Evolutionary conservation across 1,140 invertebrate species (phyloP), one percentile per base, ranked within the genome.

Genomic region (Pantala flavescens): DNA sequence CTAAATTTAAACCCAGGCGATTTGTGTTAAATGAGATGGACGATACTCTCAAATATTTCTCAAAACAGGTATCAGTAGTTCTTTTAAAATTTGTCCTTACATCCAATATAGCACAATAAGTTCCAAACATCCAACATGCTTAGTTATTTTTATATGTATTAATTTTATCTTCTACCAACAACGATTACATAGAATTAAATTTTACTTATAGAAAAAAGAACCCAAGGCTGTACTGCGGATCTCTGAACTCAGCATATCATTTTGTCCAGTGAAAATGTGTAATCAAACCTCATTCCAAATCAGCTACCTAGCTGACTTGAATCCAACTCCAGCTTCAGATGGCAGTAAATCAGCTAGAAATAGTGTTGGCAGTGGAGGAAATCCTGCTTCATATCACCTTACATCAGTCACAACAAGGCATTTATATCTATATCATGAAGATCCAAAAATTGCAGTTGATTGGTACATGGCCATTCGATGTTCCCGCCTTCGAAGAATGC

Each of bases 401-500:
- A 7, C 49, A 63, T 63, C 49, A 7, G 84, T 84, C 7, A 88
- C 91, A 3, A 96, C 94, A 5, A 83, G 94, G 77, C 93, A 94
- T 80, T 90, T 97, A 77, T 96, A 91, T 82, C 90, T 96, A 0
- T 94, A 93, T 79, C 91, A 94, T 75, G 91, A 95, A 76, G 90
- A 92, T 77, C 87, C 92, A 0, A 91, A 94, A 85, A 88, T 91
- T 72, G 93, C 95, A 75, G 91, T 91, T 23, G 91, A 93, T 81
- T 96, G 94, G 94, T 97, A 94, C 81, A 89, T 91, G 82, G 91
- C 92, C 23, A 94, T 97, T 75, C 84, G 94, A 77, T 92, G 91
- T 80, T 92, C 92, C 0, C 95, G 96, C 81, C 82, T 96, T 7
- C 90, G 94, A 78, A 83, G 91, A 16, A 82, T 95, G 7, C 90